phyloP scores from a whole-genome alignment of 1,140 invertebrate genomes.

The Babylonia areolata region DNA sequence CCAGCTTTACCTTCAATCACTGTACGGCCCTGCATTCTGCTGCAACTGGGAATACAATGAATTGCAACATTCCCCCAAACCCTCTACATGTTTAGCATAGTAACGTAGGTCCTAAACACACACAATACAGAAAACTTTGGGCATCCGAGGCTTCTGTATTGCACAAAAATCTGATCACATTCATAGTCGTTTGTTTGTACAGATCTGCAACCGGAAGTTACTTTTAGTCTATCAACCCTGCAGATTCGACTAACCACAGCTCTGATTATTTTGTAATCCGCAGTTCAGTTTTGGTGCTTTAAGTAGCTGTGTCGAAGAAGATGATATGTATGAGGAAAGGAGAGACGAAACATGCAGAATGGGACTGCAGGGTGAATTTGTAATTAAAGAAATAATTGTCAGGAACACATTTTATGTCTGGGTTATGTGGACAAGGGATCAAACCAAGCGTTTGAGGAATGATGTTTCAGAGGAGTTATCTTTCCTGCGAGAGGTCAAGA shows the following conservation, averaged over 20 bases:
- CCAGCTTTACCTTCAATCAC: too few species aligned
- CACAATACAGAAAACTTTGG: not conserved
- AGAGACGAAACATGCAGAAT: too few species aligned
- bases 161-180: not conserved
- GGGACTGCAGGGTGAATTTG: too few species aligned
- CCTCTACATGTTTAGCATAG: not conserved
- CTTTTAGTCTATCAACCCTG: not conserved
- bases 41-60: not conserved
- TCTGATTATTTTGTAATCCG: too few species aligned
- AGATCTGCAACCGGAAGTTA: slow-evolving; percentile 21
- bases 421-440: too few species aligned
- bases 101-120: not conserved
- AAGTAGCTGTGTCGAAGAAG: too few species aligned
- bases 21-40: not conserved
- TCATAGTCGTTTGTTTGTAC: slow-evolving; percentile 2
- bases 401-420: too few species aligned
- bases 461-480: not conserved
- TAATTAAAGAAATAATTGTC: too few species aligned
- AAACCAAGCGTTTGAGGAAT: too few species aligned
- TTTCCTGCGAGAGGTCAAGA: not conserved
- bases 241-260: too few species aligned
- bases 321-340: too few species aligned
- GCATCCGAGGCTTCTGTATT: not conserved
- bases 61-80: not conserved
- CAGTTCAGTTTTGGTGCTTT: too few species aligned